Evolutionary conservation across 64 coral and sea anemone species (phyloP), one percentile per base, ranked within the genome.

Genomic region (Anthopleura sola): DNA sequence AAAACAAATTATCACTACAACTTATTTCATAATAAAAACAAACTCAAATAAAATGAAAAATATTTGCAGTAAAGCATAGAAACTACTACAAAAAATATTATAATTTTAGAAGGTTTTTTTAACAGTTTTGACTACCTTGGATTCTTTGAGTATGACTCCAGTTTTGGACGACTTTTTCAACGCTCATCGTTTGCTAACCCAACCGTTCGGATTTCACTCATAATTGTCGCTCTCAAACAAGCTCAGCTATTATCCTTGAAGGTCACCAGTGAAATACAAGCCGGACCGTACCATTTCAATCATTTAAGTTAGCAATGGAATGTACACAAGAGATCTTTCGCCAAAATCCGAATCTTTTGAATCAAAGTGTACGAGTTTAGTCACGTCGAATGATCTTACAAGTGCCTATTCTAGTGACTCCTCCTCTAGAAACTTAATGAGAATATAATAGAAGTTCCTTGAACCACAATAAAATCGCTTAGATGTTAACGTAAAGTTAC

Each of bases 301-400:
- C 24, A 55, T 56, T 26, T 81, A 29, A 81, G 78, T 53, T 53
- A 81, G n/a, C 55, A 60, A 54, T 56, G 82, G 82, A 83, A 83
- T 83, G 82, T 83, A 83, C 82, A 83, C 82, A 83, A 79, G 37
- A 21, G 76, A 78, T 26, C 66, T 12, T 71, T 71, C 66, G 66
- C 66, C 66, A 71, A 71, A 31, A 14, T 68, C 62, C 23, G 26
- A 58, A 5, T 62, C 66, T 29, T 71, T 12, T 20, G 12, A 71
- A 8, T 71, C 5, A 71, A 34, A 32, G 66, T 71, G 66, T 71
- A 11, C 29, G 11, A 71, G 66, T 71, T 34, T n/a, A 33, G 31
- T 71, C 29, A 14, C n/a, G n/a, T 71, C 31, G 2, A 71, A 12
- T 34, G 13, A 32, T 33, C 50, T 29, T 5, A 31, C 66, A 14